Evolutionary conservation across 2,797 vertebrate genomes (phyloP).

Genomic region (Australoheros facetus): DNA sequence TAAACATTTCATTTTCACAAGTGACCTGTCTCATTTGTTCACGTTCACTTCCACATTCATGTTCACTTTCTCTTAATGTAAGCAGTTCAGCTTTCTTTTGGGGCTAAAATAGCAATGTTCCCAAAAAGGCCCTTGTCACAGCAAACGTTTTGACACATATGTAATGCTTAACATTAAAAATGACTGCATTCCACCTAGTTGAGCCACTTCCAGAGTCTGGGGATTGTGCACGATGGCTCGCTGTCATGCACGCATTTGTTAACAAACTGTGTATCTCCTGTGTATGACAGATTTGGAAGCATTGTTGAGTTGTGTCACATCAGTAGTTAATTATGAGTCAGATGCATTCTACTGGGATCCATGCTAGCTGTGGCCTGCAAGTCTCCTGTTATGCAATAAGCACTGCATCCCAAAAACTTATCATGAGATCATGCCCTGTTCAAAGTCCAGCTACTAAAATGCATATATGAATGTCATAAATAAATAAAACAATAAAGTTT

Average conservation of each 20-base stretch:
- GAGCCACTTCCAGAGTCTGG: neutral
- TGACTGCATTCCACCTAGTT: neutral
- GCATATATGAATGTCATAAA: neutral
- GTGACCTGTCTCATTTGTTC: constrained; percentile 17
- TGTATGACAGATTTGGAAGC: neutral
- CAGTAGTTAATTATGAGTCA: neutral
- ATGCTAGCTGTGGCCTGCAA: neutral
- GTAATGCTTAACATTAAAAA: constrained; percentile 1
- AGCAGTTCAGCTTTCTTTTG: neutral
- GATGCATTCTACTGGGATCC: neutral
- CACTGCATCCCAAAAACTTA: neutral
- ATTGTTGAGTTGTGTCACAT: neutral
- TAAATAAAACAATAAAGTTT: no score
- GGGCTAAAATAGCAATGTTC: neutral
- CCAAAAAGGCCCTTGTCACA: neutral
- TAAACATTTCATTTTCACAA: constrained; percentile 17
- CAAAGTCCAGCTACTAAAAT: neutral
- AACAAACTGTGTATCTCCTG: neutral
- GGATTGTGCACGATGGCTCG: neutral
- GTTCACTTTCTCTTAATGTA: neutral
- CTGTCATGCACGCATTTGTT: neutral
- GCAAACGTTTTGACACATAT: constrained; percentile 4
- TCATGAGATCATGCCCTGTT: neutral
- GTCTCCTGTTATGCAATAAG: neutral
- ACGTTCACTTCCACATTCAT: neutral